Conservation (phyloP, 2,888 invertebrate genomes). For the Eumerus sabulonum region DNA sequence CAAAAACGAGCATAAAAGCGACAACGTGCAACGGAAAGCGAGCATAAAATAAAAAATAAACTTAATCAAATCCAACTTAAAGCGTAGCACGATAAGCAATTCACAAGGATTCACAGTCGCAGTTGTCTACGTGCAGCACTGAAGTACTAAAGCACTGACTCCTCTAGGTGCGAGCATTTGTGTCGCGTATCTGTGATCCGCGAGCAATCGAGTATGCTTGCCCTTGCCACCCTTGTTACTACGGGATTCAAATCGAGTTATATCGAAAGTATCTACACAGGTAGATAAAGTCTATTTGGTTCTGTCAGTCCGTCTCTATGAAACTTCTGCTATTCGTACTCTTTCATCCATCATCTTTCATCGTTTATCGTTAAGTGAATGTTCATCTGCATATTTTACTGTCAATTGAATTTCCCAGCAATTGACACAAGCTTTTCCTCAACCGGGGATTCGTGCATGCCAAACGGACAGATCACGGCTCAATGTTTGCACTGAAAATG, state of each 20-base stretch:
- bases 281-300: constrained; percentile 11
- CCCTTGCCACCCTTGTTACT: constrained; percentile 13
- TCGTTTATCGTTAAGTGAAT: constrained; percentile 42
- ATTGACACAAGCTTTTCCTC: constrained; percentile 48
- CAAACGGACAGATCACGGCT: neutral
- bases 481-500: constrained; percentile 1
- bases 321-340: neutral
- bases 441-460: constrained; percentile 20
- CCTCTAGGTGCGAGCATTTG: no score
- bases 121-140: no score
- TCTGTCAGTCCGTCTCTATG: neutral
- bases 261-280: constrained; percentile 25
- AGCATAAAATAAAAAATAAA: constrained; percentile 31
- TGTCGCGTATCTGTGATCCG: neutral
- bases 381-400: constrained; percentile 50
- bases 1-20: constrained; percentile 30
- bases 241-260: constrained; percentile 47
- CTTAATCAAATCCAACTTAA: constrained; percentile 57
- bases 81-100: constrained; percentile 10
- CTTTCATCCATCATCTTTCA: constrained; percentile 16
- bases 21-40: constrained; percentile 25
- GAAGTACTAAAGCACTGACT: no score
- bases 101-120: neutral
- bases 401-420: constrained; percentile 43
- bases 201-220: neutral